These are phyloP conservation scores for Passer montanus DNA, from an alignment of 2,113 vertebrate species.

Conservation along the genomic window DNA sequence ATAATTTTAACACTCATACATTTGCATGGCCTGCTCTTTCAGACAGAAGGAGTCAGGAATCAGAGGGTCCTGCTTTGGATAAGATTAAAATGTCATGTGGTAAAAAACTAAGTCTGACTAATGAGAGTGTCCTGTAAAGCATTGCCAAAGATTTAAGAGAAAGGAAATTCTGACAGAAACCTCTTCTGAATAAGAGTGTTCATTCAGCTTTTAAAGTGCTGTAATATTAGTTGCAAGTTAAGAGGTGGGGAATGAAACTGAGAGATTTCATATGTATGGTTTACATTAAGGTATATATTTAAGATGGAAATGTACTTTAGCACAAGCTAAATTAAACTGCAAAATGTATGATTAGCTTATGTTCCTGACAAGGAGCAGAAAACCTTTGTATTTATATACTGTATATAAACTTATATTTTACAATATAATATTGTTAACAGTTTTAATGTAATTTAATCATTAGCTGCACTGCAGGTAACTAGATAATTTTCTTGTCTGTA, in stretches of 20 bases:
- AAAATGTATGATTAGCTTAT: conserved; percentile 8
- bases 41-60: neutral
- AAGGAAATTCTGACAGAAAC: neutral
- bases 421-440: conserved; percentile 35
- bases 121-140: conserved; percentile 8
- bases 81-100: neutral
- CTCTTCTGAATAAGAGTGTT: neutral
- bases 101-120: neutral
- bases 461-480: conserved; percentile 15
- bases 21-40: conserved; percentile 16
- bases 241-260: neutral
- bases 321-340: conserved; percentile 15
- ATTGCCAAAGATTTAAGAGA: conserved; percentile 38
- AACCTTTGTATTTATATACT: conserved; percentile 34
- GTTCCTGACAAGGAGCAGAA: conserved; percentile 36
- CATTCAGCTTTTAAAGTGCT: conserved; percentile 29
- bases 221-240: neutral
- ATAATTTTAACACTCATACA: neutral
- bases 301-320: conserved; percentile 25
- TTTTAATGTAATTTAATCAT: conserved; percentile 33
- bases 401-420: conserved; percentile 40
- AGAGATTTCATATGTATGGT: neutral
- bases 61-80: neutral
- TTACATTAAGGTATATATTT: conserved; percentile 22
- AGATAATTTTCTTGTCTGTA: conserved; percentile 53